A percentile compares a stretch with the other conserved stretches of the same genome.
Conservation (phyloP, 2,113 vertebrate species). For the Thunnus maccoyii region DNA sequence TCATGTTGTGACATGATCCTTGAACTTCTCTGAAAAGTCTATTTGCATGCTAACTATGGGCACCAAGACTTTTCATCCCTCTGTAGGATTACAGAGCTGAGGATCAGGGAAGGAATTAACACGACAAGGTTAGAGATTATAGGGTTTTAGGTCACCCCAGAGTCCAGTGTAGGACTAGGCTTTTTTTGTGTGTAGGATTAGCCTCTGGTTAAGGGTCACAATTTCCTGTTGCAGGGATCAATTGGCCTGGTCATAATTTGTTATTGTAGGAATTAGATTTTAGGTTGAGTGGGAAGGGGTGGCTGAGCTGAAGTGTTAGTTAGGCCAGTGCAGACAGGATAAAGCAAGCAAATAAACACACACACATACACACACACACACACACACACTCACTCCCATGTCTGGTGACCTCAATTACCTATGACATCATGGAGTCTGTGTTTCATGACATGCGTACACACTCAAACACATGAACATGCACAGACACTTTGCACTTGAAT, state of each 20-base stretch:
- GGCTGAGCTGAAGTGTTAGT: background rate
- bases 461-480: conserved; percentile 10
- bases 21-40: conserved; percentile 21
- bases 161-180: conserved; percentile 2
- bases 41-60: conserved; percentile 17
- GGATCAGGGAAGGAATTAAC: conserved; percentile 48
- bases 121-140: conserved; percentile 41
- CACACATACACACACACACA: background rate
- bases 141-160: conserved; percentile 42
- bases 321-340: conserved; percentile 38
- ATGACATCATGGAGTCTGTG: conserved; percentile 71
- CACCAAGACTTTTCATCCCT: conserved; percentile 8
- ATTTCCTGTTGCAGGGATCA: conserved; percentile 28
- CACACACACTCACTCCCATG: conserved; percentile 5
- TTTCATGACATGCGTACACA: conserved; percentile 42
- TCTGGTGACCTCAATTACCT: conserved; percentile 54
- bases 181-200: conserved; percentile 55
- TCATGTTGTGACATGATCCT: conserved; percentile 1
- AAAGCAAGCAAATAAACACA: conserved; percentile 32
- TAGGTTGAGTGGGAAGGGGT: background rate
- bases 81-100: conserved; percentile 8
- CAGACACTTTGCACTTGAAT: conserved; percentile 42
- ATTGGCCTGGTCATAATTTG: conserved; percentile 42
- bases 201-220: conserved; percentile 18
- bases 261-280: conserved; percentile 33